Conservation (phyloP, 2,113 vertebrate genomes). For the Jacana jacana region DNA sequence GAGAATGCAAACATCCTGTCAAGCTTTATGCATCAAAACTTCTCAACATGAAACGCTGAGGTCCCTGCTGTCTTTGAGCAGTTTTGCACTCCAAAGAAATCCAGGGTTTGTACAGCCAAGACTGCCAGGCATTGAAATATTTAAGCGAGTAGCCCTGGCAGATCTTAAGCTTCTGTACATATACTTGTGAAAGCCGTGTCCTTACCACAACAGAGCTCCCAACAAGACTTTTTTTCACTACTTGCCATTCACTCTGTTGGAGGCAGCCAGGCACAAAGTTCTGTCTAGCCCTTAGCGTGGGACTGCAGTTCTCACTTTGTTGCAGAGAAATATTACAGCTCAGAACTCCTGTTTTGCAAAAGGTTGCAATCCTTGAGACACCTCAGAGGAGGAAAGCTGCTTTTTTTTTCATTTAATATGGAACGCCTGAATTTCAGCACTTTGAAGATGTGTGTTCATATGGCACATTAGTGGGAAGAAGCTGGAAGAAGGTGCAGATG, state of each 20-base stretch:
- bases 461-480: neutral
- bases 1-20: neutral
- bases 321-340: neutral
- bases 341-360: neutral
- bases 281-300: neutral
- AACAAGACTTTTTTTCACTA: neutral
- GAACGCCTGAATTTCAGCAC: neutral
- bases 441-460: neutral
- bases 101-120: neutral
- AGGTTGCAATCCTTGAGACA: neutral
- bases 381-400: neutral
- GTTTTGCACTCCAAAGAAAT: neutral
- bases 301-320: neutral
- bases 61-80: neutral
- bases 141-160: neutral
- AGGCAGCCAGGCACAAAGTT: neutral
- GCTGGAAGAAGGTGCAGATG: neutral
- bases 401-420: neutral
- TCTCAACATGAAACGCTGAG: neutral
- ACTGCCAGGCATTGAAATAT: neutral
- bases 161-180: neutral
- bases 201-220: neutral
- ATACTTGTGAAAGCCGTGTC: neutral
- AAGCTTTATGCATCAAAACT: neutral
- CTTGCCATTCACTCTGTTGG: neutral